phyloP scores from a whole-genome alignment of 2,888 invertebrate genomes.

The Cheilosia grossa region DNA sequence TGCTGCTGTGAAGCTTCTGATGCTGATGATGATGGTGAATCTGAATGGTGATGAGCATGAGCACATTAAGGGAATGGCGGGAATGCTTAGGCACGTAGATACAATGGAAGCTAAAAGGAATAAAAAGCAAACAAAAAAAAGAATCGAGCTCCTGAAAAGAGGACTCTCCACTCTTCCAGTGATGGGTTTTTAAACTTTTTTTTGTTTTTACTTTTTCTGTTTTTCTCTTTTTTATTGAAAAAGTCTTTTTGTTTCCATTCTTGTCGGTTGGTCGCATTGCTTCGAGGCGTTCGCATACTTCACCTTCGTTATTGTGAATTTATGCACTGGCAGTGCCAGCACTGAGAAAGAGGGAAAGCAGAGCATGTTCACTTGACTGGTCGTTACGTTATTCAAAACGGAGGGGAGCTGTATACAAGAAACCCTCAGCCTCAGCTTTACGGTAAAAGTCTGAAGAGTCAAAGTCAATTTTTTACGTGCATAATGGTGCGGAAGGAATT shows the following conservation, averaged over 20 bases:
- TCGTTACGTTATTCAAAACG: conserved; percentile 32
- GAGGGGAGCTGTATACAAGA: neutral
- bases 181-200: conserved; percentile 67
- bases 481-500: conserved; percentile 67
- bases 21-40: conserved; percentile 54
- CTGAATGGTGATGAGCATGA: conserved; percentile 71
- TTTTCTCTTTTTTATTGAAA: conserved; percentile 35
- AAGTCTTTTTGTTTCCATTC: conserved; percentile 54
- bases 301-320: conserved; percentile 67
- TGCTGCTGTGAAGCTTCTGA: conserved; percentile 31
- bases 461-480: conserved; percentile 71
- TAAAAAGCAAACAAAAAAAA: conserved; percentile 26
- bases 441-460: conserved; percentile 59
- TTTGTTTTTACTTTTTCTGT: conserved; percentile 9
- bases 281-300: conserved; percentile 65
- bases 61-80: conserved; percentile 69
- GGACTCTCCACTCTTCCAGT: conserved; percentile 48
- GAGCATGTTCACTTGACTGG: conserved; percentile 65
- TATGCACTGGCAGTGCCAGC: conserved; percentile 60
- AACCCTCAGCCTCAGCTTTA: conserved; percentile 28
- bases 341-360: conserved; percentile 10
- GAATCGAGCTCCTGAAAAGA: conserved; percentile 51
- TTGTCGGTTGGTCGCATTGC: conserved; percentile 60
- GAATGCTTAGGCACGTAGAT: conserved; percentile 72
- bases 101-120: conserved; percentile 61